These are phyloP conservation scores for Chrysogorgia sp. DNA, from an alignment of 92 coral and sea anemone genomes.

Conservation along the genomic window DNA sequence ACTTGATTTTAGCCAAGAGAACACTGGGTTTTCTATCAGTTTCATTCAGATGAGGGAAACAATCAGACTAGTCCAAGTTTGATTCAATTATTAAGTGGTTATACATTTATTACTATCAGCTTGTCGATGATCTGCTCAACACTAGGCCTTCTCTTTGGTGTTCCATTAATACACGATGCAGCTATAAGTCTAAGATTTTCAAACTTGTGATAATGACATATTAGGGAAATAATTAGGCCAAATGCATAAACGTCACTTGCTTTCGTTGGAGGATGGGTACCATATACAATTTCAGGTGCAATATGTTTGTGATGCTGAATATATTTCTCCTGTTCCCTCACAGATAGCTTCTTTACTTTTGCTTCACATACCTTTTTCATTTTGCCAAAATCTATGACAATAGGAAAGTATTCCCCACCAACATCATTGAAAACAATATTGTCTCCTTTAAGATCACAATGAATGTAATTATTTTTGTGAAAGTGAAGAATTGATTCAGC, in stretches of 20 bases:
- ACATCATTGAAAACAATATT: neutral
- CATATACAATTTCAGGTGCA: conserved; percentile 15
- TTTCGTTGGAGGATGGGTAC: conserved; percentile 9
- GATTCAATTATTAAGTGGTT: neutral
- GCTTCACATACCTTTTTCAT: neutral
- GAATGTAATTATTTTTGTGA: neutral
- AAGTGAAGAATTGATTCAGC: conserved; percentile 1
- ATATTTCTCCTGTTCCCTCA: conserved; percentile 2
- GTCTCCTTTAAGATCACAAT: conserved; percentile 14
- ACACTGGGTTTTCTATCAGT: too few relatives aligned
- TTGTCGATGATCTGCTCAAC: neutral
- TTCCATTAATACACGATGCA: conserved; percentile 10
- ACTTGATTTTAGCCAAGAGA: too few relatives aligned
- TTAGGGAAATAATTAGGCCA: neutral
- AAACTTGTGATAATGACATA: conserved; percentile 7
- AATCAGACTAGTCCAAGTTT: too few relatives aligned
- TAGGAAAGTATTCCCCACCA: neutral
- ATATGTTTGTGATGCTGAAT: neutral
- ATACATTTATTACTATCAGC: too few relatives aligned
- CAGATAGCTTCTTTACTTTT: neutral
- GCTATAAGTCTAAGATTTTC: neutral
- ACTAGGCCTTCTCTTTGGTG: neutral
- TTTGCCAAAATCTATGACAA: conserved; percentile 18
- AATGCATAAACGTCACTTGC: conserved; percentile 13
- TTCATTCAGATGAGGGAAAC: too few relatives aligned